phyloP scores from a whole-genome alignment of 2,113 vertebrate genomes.

The Pterophyllum scalare region DNA sequence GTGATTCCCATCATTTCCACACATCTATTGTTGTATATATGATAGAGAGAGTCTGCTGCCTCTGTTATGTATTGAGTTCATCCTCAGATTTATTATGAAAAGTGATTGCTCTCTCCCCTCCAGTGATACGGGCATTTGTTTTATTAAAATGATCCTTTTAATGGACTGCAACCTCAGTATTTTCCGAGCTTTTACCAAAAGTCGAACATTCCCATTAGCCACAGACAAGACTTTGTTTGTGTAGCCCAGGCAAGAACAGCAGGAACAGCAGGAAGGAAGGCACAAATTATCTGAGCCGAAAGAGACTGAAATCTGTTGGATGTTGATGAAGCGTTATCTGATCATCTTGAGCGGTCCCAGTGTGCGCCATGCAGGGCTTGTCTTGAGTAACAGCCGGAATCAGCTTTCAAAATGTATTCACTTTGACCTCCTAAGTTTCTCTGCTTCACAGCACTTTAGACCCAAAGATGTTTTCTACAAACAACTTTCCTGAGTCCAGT shows the following conservation, averaged over 20 bases:
- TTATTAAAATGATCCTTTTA: not conserved
- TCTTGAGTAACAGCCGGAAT: conserved; percentile 40
- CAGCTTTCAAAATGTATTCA: not conserved
- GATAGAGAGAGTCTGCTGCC: not conserved
- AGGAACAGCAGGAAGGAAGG: conserved; percentile 67
- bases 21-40: conserved; percentile 7
- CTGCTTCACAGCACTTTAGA: not conserved
- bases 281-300: conserved; percentile 46
- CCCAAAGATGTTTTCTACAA: not conserved
- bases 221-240: conserved; percentile 36
- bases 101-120: not conserved
- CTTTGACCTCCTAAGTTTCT: not conserved
- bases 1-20: not conserved
- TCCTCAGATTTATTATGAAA: not conserved
- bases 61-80: not conserved
- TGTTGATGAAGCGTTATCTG: conserved; percentile 54
- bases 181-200: not conserved
- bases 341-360: conserved; percentile 23
- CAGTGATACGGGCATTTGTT: not conserved
- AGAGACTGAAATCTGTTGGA: conserved; percentile 25
- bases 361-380: not conserved
- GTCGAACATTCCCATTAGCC: not conserved
- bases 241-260: conserved; percentile 15
- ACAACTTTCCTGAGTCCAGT: not conserved
- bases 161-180: not conserved